Evolutionary conservation across 2,797 vertebrate genomes (phyloP), one percentile per base, ranked within the genome.

Genomic region (Onychomys torridus): DNA sequence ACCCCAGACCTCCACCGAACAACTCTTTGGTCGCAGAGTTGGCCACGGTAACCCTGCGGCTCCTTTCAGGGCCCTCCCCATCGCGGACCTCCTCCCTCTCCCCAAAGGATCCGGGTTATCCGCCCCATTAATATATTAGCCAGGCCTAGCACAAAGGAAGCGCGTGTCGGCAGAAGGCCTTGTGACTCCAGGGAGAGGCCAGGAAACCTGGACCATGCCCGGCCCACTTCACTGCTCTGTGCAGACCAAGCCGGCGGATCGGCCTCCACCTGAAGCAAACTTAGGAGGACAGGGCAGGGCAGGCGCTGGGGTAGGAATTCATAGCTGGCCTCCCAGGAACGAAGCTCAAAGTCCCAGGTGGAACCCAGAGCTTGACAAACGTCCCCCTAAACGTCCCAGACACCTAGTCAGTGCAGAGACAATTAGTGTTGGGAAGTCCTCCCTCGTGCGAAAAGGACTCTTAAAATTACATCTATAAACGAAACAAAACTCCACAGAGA

Each of bases 71-170:
- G 93, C 95, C 52, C 59, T 61, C 32, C 43, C 19, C 1, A 65
- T n/a, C 37, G 40, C 34, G 61, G 87, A 7, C 57, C 89, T 84
- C 55, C 81, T 55, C 93, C 95, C 94, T 93, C 63, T 87, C 61
- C 82, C 61, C 55, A 29, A 93, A 85, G 93, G 89, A 95, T 65
- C 95, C 40, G 85, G 59, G 98, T 97, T 98, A 97, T 97, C 98
- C 84, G 91, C 91, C 81, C 94, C 89, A 96, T 96, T 95, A 91
- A 83, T 97, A 59, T 96, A 96, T 98, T 97, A 95, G 46, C 95
- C 97, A 94, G 86, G 97, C 97, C 96, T 79, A 96, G 97, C 95
- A 88, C 81, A 92, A 98, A 98, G 98, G 97, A 97, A 98, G 98
- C 96, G 97, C 84, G 77, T 84, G 95, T 94, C 96, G 59, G 95